Percentiles rank a stretch among this genome's conserved stretches.
Evolutionary conservation across 2,888 invertebrate genomes (phyloP).

Genomic region (Cheilosia scutellata): DNA sequence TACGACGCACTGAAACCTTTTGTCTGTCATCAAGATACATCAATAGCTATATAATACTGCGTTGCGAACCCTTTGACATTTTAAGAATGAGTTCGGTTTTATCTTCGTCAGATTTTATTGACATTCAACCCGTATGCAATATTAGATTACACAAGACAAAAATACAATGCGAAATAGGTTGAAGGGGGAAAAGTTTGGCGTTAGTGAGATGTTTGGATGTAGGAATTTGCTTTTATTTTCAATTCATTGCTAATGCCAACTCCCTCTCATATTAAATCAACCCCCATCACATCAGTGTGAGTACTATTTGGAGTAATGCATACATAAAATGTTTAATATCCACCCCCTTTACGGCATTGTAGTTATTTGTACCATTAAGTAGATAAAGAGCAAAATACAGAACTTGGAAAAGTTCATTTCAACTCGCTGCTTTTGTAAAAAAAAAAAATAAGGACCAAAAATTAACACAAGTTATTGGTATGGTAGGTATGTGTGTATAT

Average conservation of each 20-base stretch:
- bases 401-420: constrained; percentile 51
- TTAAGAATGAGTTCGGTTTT: constrained; percentile 66
- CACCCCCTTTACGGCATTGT: constrained; percentile 58
- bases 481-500: background rate
- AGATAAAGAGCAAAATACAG: constrained; percentile 51
- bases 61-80: constrained; percentile 59
- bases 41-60: constrained; percentile 41
- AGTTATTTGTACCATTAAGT: constrained; percentile 56
- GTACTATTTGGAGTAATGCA: constrained; percentile 37
- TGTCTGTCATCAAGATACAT: constrained; percentile 56
- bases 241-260: constrained; percentile 46
- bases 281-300: constrained; percentile 26
- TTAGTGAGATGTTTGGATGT: constrained; percentile 12
- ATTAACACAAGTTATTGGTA: constrained; percentile 25
- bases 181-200: constrained; percentile 42
- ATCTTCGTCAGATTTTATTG: constrained; percentile 69
- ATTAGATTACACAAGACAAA: constrained; percentile 55
- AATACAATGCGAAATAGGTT: constrained; percentile 24
- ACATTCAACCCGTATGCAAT: constrained; percentile 72
- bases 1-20: constrained; percentile 60
- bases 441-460: constrained; percentile 9
- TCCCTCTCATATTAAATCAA: constrained; percentile 38
- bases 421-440: constrained; percentile 45
- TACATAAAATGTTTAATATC: constrained; percentile 56
- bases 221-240: constrained; percentile 32